Conservation (phyloP, 2,113 vertebrate genomes). For the Nothocercus nigrocapillus region DNA sequence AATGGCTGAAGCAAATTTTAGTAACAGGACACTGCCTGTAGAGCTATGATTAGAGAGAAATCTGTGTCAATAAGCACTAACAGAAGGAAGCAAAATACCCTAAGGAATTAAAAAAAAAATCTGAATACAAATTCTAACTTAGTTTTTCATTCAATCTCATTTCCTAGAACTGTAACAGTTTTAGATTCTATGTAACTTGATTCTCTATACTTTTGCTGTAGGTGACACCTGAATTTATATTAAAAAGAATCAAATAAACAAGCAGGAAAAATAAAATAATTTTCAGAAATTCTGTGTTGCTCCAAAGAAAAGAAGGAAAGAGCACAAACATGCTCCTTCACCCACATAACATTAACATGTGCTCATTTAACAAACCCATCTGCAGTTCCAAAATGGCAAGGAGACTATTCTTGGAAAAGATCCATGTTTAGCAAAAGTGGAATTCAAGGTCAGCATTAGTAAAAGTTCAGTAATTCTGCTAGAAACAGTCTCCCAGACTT, state of each 20-base stretch:
- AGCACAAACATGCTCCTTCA: background rate
- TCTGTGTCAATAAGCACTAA: background rate
- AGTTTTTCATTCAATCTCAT: background rate
- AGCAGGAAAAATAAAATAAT: background rate
- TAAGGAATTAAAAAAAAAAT: background rate
- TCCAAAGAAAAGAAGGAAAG: background rate
- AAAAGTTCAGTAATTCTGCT: background rate
- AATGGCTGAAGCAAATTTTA: background rate
- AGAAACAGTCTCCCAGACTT: background rate
- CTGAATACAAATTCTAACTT: background rate
- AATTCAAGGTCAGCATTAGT: background rate
- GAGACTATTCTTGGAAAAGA: accelerated
- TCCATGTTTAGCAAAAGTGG: background rate
- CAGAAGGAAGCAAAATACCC: background rate
- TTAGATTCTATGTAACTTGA: background rate
- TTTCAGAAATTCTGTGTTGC: background rate
- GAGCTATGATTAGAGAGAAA: background rate
- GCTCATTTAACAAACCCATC: background rate
- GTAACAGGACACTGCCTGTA: background rate
- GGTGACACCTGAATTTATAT: background rate
- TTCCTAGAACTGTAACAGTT: background rate
- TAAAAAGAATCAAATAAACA: background rate
- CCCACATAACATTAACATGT: background rate
- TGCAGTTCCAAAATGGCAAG: background rate
- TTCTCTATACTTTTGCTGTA: background rate